Conservation (phyloP, 2,888 invertebrate species). For the Plagodis pulveraria region DNA sequence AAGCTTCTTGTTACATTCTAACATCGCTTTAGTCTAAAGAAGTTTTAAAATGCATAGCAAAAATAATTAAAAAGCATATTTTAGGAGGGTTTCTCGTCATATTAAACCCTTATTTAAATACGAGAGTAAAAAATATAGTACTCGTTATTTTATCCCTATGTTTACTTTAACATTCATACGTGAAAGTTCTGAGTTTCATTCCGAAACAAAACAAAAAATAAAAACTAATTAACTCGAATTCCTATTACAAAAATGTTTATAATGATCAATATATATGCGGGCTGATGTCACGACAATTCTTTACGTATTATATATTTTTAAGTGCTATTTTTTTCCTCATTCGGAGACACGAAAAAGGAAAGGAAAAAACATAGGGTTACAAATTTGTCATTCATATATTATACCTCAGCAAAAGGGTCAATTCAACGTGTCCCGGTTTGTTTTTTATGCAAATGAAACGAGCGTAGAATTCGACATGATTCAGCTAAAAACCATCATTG, state of each 20-base stretch:
- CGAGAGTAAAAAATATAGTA: conserved; percentile 73
- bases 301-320: too few relatives aligned
- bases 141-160: conserved; percentile 33
- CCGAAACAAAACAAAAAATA: not conserved
- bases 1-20: conserved; percentile 24
- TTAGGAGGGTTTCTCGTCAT: conserved; percentile 10
- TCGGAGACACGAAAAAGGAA: too few relatives aligned
- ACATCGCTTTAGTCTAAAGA: conserved; percentile 54
- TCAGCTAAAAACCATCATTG: not conserved
- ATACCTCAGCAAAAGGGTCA: too few relatives aligned
- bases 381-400: too few relatives aligned
- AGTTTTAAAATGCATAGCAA: conserved; percentile 67
- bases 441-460: too few relatives aligned
- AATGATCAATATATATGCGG: too few relatives aligned
- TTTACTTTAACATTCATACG: conserved; percentile 8
- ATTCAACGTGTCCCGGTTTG: too few relatives aligned
- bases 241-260: too few relatives aligned
- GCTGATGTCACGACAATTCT: too few relatives aligned
- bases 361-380: too few relatives aligned
- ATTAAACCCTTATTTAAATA: conserved; percentile 51
- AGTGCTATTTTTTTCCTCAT: too few relatives aligned
- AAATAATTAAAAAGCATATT: conserved; percentile 62
- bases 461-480: not conserved
- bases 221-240: not conserved
- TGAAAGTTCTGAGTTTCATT: conserved; percentile 29